Evolutionary conservation across 1,140 invertebrate genomes (phyloP).

Genomic region (Carcinoscorpius rotundicauda): DNA sequence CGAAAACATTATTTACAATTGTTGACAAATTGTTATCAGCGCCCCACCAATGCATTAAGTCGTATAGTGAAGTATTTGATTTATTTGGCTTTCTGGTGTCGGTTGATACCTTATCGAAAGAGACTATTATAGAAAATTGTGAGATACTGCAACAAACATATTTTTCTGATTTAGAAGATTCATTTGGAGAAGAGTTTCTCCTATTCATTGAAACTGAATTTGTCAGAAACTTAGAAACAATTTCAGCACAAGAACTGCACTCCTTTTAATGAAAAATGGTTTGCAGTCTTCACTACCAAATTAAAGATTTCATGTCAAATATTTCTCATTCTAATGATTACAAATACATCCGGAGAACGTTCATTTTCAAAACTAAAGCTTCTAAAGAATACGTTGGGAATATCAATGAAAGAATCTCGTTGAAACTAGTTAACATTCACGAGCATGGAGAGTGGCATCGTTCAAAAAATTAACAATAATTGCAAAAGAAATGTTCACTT

Average conservation of each 20-base stretch:
- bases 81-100: not conserved
- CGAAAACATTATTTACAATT: not conserved
- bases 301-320: not conserved
- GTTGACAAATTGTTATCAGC: not conserved
- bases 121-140: not conserved
- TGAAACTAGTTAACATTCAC: constrained; percentile 2
- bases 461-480: constrained; percentile 2
- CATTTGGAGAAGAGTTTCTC: not conserved
- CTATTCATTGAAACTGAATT: too few relatives aligned
- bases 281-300: not conserved
- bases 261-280: not conserved
- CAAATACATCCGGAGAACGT: not conserved
- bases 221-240: too few relatives aligned
- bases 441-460: constrained; percentile 7
- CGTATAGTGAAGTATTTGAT: not conserved
- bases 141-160: not conserved
- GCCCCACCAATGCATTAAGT: not conserved
- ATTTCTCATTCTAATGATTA: not conserved
- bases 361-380: constrained; percentile 7
- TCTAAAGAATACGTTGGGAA: constrained; percentile 1
- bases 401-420: constrained; percentile 2
- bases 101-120: not conserved
- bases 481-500: too few relatives aligned
- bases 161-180: not conserved
- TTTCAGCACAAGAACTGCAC: not conserved